phyloP scores from a whole-genome alignment of 2,113 vertebrate genomes.

The Salvator merianae region DNA sequence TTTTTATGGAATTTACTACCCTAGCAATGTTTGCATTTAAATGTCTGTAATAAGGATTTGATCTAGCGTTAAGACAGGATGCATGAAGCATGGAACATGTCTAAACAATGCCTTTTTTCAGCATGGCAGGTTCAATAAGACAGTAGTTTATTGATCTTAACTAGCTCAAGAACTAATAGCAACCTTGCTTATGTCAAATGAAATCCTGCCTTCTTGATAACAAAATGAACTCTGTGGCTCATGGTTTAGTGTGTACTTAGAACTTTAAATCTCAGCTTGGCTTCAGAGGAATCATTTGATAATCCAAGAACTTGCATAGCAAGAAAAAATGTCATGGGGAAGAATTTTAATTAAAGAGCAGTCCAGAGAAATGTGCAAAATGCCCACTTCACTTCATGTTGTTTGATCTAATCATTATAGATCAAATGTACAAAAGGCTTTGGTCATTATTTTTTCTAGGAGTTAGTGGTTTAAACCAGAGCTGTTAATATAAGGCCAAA shows the following conservation, averaged over 20 bases:
- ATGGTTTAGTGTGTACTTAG: conserved; percentile 7
- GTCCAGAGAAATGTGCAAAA: background rate
- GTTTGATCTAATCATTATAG: conserved; percentile 3
- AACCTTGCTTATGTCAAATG: conserved; percentile 5
- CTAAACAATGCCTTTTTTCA: background rate
- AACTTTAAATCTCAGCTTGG: background rate
- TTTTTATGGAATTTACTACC: background rate
- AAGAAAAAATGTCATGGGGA: background rate
- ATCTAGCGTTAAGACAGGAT: conserved; percentile 17
- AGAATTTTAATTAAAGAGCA: conserved; percentile 8
- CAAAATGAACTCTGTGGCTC: conserved; percentile 19
- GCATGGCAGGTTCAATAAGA: background rate
- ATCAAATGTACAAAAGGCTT: conserved; percentile 2
- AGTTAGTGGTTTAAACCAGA: background rate
- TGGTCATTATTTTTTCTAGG: background rate
- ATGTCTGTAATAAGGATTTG: conserved; percentile 14
- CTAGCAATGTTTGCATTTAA: conserved; percentile 27
- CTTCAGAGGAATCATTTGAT: background rate
- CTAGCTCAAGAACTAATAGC: background rate
- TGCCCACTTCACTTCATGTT: background rate
- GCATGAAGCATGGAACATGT: fast-evolving
- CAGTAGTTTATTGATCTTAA: background rate
- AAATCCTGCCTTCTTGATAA: conserved; percentile 8
- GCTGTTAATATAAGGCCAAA: background rate
- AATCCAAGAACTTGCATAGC: conserved; percentile 10